These are phyloP conservation scores for Naso thynnoides DNA, from an alignment of 2,797 vertebrate genomes.

Conservation along the genomic window DNA sequence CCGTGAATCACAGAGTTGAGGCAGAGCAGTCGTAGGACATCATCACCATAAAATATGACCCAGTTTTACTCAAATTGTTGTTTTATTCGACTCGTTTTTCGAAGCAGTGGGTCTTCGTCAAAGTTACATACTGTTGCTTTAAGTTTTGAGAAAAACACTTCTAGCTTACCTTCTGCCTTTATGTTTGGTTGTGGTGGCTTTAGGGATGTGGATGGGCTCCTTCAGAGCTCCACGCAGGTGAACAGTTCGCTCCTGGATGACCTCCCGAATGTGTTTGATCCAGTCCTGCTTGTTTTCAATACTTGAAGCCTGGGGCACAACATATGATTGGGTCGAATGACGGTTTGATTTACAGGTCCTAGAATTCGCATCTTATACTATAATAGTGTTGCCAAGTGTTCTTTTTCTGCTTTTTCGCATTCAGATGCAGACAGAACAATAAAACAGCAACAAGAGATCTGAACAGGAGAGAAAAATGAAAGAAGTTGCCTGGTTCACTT, in stretches of 20 bases:
- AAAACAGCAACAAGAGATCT: constrained; percentile 8
- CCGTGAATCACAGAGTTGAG: no score
- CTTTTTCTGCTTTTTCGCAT: constrained; percentile 6
- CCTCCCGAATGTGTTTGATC: constrained; percentile 99
- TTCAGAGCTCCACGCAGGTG: constrained; percentile 98
- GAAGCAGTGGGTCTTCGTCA: no score
- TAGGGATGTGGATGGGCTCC: constrained; percentile 98
- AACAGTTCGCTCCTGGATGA: constrained; percentile 97
- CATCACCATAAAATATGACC: no score
- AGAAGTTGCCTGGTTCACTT: not conserved
- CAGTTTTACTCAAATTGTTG: no score
- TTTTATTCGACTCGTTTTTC: no score
- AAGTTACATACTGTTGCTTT: no score
- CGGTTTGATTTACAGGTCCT: not conserved
- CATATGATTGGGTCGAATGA: constrained; percentile 9
- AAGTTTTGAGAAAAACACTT: not conserved
- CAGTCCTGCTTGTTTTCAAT: constrained; percentile 99
- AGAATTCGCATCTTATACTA: not conserved
- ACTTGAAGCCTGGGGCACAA: constrained; percentile 90
- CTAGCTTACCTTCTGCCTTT: constrained; percentile 91
- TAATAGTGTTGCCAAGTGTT: no score
- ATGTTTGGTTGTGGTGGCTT: constrained; percentile 91
- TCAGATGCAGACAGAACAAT: constrained; percentile 7
- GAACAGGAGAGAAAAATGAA: constrained; percentile 3
- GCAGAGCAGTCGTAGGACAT: no score